Evolutionary conservation across 2,888 invertebrate species (phyloP), one percentile per base, ranked within the genome.

Genomic region (Tachina grossa): DNA sequence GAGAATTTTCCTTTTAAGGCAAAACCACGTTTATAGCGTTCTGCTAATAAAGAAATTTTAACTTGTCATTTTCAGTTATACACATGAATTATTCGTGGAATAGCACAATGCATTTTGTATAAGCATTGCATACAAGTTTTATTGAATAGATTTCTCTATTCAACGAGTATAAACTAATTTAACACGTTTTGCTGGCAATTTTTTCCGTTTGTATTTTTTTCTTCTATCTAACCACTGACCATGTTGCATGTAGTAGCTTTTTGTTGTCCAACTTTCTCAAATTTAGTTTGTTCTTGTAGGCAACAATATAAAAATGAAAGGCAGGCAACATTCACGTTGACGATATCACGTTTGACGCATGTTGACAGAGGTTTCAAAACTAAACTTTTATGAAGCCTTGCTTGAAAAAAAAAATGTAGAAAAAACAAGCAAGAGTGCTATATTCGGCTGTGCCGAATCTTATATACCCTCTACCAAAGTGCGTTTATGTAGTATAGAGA

Each of bases 261-360:
- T 71, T 79, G 77, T 63, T 69, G 59, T 77, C 59, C 68, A 85
- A 85, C 81, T 81, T 85, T 84, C 31, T 81, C 22, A 66, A 68
- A 83, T 72, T 66, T 66, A 68, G 57, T 78, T 77, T 22, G 31
- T 74, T 61, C 45, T 75, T 75, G 68, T 8, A 68, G 63, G 61
- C 68, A 63, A 68, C 72, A 63, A 45, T 41, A 19, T 55, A 19
- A 8, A 59, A 81, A 55, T 43, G n/a, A 53, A 53, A n/a, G n/a
- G 53, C 13, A 66, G 22, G 41, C 72, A 65, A 63, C 69, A 75
- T 57, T 85, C 85, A 85, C 85, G 85, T 85, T 85, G 83, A 78
- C 75, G 49, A 39, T 80, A 83, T 76, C 85, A 85, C 85, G 85
- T 85, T 85, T 85, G 85, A 85, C 83, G 85, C 83, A 85, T 85